Base-by-base conservation (phyloP, 1,140 invertebrate species). In the Megalopta genalis region DNA sequence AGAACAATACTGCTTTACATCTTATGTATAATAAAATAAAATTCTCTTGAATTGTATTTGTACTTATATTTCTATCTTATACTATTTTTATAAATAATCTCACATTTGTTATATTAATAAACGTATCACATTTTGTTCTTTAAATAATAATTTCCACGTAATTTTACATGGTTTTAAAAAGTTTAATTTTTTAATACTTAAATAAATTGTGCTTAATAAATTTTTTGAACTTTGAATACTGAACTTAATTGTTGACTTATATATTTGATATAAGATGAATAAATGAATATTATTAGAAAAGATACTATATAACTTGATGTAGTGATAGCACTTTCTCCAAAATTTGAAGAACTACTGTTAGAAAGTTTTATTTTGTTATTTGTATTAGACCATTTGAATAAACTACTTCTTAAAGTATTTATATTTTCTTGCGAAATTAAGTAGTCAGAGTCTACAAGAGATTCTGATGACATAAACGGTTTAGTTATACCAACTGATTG, bases 181-280 rank as follows among this genome's bases (percentile, higher is more conserved):
- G n/a, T 21, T 18, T 18, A n/a, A n/a, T n/a, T n/a, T n/a, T n/a
- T n/a, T n/a, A n/a, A n/a, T n/a, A n/a, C n/a, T n/a, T n/a, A n/a
- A n/a, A n/a, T n/a, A n/a, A n/a, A n/a, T n/a, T 66, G 62, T 87
- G 9, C 69, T 85, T 37, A 87, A 60, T 59, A 87, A 81, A 70
- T 71, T 83, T 78, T 83, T 77, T 62, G 81, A 80, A 14, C 39
- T 74, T n/a, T 74, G 37, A n/a, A n/a, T 46, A n/a, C 9, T 39
- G 69, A 39, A 75, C 60, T 9, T 16, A 75, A 46, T 32, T 63
- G 69, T 75, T 80, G 84, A 37, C 16, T 87, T 76, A 32, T 65
- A n/a, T n/a, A n/a, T n/a, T n/a, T n/a, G n/a, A n/a, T n/a, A n/a
- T n/a, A n/a, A n/a, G n/a, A n/a, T n/a, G n/a, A n/a, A n/a, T n/a